Percentiles rank a stretch among this genome's conserved stretches.
Conservation (phyloP, 2,113 vertebrate genomes). For the Damaliscus lunatus region DNA sequence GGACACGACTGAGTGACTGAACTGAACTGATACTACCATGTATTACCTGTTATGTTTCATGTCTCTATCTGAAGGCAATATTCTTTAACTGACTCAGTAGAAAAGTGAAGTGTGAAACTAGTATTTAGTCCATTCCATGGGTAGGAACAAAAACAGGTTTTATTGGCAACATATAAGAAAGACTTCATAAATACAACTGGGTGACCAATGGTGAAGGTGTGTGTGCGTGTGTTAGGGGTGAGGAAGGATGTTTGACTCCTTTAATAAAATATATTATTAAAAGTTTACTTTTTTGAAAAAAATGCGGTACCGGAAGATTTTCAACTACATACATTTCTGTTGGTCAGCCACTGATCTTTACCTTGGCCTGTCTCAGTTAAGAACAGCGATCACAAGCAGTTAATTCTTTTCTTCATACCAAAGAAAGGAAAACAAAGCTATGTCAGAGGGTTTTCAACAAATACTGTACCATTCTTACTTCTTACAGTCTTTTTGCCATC, state of each 20-base stretch:
- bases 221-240: neutral
- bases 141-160: neutral
- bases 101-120: neutral
- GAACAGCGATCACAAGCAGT: neutral
- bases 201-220: neutral
- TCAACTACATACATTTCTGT: neutral
- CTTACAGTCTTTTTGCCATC: neutral
- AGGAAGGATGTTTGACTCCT: neutral
- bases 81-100: neutral
- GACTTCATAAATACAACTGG: neutral
- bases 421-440: neutral
- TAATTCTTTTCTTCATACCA: neutral
- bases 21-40: neutral
- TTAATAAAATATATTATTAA: neutral
- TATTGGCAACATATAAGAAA: neutral
- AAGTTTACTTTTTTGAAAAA: neutral
- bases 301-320: neutral
- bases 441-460: neutral
- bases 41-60: neutral
- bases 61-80: neutral
- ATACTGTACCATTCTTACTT: neutral
- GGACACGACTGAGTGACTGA: no score
- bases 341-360: neutral
- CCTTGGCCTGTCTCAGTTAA: neutral
- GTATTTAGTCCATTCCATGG: neutral